Base-by-base conservation (phyloP, 2,113 vertebrate species). In the Peucedramus taeniatus region DNA sequence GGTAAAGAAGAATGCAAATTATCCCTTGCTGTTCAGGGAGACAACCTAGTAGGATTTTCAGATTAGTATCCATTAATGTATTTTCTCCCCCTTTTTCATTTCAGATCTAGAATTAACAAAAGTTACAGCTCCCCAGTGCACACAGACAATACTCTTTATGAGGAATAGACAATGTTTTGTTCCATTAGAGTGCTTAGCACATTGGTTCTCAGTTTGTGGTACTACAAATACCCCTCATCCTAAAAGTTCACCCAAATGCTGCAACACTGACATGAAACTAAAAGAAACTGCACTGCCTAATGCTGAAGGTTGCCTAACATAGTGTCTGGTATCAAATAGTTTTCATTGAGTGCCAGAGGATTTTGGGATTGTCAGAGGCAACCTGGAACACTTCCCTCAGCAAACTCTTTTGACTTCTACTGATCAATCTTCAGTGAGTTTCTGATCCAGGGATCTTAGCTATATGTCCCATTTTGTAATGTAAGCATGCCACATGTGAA, bases 101-200 rank as follows among this genome's bases (percentile, higher is more conserved):
- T 89, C 77, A 75, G 56, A 78, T 33, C 24, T 50, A 78, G 47
- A 75, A 81, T 33, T 94, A 92, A 76, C 49, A 83, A 61, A 92
- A 77, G 7, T 33, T 37, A 42, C 23, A 63, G 23, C 27, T 81
- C 54, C 12, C 28, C 54, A 42, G 16, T 5, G 39, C 30, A 80
- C 17, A 74, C 13, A 35, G 42, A 53, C 42, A 70, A 72, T 35
- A 35, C 7, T 15, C 9, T 54, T 82, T 61, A 57, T 2, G 4
- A 65, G 30, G 75, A n/a, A 44, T 1, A 82, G 37, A 53, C 10
- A 18, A 8, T 16, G n/a, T 90, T 87, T 79, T 24, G 4, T 66
- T 35, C 39, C 39, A 20, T 35, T 68, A 20, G 16, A 66, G 35
- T 3, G 15, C 30, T 66, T 51, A 64, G 56, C 66, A 61, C 53